Percentiles rank a stretch among this genome's conserved stretches.
phyloP scores from a whole-genome alignment of 2,797 vertebrate genomes.

The Odontamblyopus rebecca region DNA sequence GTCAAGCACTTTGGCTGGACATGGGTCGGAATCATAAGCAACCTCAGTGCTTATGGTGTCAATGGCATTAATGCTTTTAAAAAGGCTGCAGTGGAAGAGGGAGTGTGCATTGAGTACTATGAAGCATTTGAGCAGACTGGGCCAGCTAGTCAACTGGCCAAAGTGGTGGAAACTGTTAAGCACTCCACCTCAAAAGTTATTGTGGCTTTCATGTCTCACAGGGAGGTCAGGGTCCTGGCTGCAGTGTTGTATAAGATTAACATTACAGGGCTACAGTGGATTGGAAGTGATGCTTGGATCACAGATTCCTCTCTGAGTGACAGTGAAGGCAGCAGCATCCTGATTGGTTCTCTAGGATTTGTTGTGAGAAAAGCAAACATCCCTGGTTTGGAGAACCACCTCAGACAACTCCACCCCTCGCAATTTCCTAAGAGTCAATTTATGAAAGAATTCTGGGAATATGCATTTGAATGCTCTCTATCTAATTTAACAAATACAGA shows the following conservation, averaged over 20 bases:
- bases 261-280: slow-evolving; percentile 73
- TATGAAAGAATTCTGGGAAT: slow-evolving; percentile 77
- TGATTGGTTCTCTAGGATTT: slow-evolving; percentile 75
- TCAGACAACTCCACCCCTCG: slow-evolving; percentile 69
- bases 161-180: slow-evolving; percentile 58
- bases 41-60: slow-evolving; percentile 78
- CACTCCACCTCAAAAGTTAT: slow-evolving; percentile 63
- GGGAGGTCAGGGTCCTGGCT: slow-evolving; percentile 62
- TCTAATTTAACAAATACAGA: slow-evolving; percentile 17
- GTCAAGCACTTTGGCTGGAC: slow-evolving; percentile 81
- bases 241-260: slow-evolving; percentile 60
- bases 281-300: slow-evolving; percentile 81
- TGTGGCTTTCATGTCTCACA: slow-evolving; percentile 65
- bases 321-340: slow-evolving; percentile 55
- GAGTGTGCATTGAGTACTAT: slow-evolving; percentile 77
- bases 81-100: slow-evolving; percentile 71
- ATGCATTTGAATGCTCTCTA: slow-evolving; percentile 69
- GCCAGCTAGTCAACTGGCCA: slow-evolving; percentile 38
- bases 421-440: slow-evolving; percentile 72
- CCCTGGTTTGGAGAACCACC: slow-evolving; percentile 66
- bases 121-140: slow-evolving; percentile 67
- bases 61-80: slow-evolving; percentile 76
- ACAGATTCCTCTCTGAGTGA: slow-evolving; percentile 72
- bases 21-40: slow-evolving; percentile 79
- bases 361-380: slow-evolving; percentile 65